These are phyloP conservation scores for Psophia crepitans DNA, from an alignment of 2,113 vertebrate genomes.

Conservation along the genomic window DNA sequence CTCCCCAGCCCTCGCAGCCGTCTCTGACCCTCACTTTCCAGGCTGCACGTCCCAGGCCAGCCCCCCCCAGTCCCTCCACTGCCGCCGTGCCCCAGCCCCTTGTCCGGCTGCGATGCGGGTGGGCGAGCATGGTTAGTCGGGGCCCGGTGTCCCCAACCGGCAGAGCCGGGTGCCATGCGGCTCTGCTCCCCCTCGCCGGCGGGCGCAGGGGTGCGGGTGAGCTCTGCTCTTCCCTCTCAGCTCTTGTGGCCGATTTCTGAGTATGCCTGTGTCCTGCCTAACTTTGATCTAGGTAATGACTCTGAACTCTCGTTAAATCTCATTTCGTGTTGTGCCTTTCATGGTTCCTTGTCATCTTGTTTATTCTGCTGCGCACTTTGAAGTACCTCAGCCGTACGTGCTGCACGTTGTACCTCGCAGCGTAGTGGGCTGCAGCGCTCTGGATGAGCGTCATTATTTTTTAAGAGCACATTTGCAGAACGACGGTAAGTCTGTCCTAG, in stretches of 20 bases:
- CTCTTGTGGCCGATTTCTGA: background rate
- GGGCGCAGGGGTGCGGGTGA: fast-evolving
- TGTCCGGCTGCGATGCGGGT: background rate
- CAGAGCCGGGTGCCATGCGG: background rate
- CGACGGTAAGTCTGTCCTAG: background rate
- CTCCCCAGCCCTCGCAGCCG: background rate
- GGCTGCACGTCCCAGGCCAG: background rate
- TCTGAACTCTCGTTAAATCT: background rate
- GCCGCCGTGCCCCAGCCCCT: background rate
- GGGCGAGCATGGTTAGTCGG: background rate
- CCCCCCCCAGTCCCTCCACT: background rate
- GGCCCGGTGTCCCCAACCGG: background rate
- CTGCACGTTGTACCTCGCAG: background rate
- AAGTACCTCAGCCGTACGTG: conserved; percentile 5
- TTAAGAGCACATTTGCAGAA: background rate
- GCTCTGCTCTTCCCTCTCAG: background rate
- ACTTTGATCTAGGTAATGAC: conserved; percentile 62
- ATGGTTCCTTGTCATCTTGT: background rate
- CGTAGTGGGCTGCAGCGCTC: fast-evolving
- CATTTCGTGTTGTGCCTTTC: background rate
- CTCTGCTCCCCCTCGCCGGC: background rate
- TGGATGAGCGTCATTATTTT: background rate
- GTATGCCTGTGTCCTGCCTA: background rate
- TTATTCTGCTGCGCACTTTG: background rate
- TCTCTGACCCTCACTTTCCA: background rate